A percentile compares a stretch with the other conserved stretches of the same genome.
These are phyloP conservation scores for Ariolimax columbianus DNA, from an alignment of 2,888 invertebrate genomes.

Conservation along the genomic window DNA sequence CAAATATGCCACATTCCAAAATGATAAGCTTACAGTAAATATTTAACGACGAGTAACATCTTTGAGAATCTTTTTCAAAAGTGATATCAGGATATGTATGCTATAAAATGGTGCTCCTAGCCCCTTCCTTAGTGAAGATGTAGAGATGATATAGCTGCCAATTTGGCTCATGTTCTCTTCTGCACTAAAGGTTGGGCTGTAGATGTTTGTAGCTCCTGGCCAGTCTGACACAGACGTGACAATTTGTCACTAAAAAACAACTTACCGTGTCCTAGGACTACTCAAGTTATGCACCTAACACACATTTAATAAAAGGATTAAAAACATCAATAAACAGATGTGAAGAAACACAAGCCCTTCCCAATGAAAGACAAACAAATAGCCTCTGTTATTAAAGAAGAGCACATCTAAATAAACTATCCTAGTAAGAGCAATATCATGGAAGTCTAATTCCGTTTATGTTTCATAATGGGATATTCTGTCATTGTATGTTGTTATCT, in stretches of 20 bases:
- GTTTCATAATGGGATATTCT: background rate
- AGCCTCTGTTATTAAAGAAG: background rate
- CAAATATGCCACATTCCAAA: too few species aligned
- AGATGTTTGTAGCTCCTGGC: conserved; percentile 12
- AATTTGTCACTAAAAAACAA: conserved; percentile 22
- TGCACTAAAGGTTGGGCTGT: background rate
- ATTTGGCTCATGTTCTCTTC: conserved; percentile 11
- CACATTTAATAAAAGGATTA: background rate
- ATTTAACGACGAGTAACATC: background rate
- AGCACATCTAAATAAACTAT: too few species aligned
- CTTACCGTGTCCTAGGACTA: conserved; percentile 21
- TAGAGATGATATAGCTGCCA: background rate
- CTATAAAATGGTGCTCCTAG: background rate
- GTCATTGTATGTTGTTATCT: background rate
- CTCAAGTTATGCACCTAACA: background rate
- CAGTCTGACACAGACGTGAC: background rate
- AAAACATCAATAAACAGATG: background rate
- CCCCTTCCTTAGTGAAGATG: conserved; percentile 25
- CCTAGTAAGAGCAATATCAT: too few species aligned
- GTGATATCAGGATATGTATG: background rate
- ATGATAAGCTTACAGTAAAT: background rate
- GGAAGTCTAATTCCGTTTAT: too few species aligned
- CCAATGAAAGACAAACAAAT: background rate
- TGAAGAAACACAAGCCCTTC: background rate
- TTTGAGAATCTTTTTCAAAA: background rate